phyloP scores from a whole-genome alignment of 2,888 invertebrate species.

The Steinernema hermaphroditum region DNA sequence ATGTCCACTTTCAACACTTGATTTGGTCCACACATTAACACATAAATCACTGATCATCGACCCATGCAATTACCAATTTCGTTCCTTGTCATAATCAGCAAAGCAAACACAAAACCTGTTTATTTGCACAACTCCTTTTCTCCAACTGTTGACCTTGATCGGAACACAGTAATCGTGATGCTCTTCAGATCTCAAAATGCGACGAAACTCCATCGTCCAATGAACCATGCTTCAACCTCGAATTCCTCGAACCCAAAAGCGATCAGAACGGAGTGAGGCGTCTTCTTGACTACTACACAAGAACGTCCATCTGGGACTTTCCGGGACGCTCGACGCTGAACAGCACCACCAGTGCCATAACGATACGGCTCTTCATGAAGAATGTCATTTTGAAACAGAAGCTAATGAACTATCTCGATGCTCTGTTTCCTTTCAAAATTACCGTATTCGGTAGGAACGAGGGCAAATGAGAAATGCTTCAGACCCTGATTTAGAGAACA shows the following conservation, averaged over 20 bases:
- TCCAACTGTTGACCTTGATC: too few species aligned
- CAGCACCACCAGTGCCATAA: conserved; percentile 38
- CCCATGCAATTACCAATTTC: background rate
- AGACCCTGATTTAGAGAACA: background rate
- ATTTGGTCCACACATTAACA: too few species aligned
- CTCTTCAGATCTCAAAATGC: conserved; percentile 44
- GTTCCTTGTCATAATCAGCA: background rate
- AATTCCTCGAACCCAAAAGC: conserved; percentile 45
- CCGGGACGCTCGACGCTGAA: conserved; percentile 32
- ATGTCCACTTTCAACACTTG: too few species aligned
- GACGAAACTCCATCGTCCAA: conserved; percentile 34
- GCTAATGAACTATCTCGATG: conserved; percentile 37
- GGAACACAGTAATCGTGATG: background rate
- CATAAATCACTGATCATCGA: too few species aligned
- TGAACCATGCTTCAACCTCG: conserved; percentile 46
- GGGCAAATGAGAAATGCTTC: background rate
- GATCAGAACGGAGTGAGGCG: conserved; percentile 35
- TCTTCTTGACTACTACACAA: conserved; percentile 34
- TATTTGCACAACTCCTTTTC: too few species aligned
- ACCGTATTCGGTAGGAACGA: conserved; percentile 32
- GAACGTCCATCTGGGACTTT: conserved; percentile 40
- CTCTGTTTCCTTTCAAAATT: conserved; percentile 40
- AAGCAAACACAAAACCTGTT: too few species aligned
- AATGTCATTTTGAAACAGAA: conserved; percentile 39
- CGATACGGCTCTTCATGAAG: conserved; percentile 38